phyloP scores from a whole-genome alignment of 1,140 invertebrate species.

The Bombyx mandarina region DNA sequence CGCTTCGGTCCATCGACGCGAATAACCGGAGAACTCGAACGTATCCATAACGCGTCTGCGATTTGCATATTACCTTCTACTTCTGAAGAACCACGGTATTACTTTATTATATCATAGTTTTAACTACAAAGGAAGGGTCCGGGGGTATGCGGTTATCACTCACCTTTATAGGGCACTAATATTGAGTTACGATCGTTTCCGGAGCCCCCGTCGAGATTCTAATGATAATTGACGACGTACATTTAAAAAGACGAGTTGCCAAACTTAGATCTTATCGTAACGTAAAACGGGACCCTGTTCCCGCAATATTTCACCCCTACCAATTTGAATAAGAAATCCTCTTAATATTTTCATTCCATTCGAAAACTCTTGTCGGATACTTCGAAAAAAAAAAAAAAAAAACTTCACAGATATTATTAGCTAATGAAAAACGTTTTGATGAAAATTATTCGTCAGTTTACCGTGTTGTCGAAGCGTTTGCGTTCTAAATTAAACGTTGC shows the following conservation, averaged over 20 bases:
- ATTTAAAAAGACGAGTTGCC: conserved; percentile 43
- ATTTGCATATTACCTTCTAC: too few species aligned
- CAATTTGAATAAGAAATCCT: conserved; percentile 1
- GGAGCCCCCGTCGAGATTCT: conserved; percentile 30
- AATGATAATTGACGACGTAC: conserved; percentile 50
- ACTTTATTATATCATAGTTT: conserved; percentile 18
- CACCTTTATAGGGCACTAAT: conserved; percentile 58
- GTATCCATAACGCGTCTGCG: too few species aligned
- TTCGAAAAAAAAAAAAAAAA: neutral
- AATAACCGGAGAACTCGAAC: too few species aligned
- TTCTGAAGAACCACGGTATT: conserved; percentile 4
- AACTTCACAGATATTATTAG: neutral
- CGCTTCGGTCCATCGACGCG: too few species aligned
- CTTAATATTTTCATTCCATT: neutral
- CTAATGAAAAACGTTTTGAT: conserved; percentile 7
- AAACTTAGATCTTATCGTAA: conserved; percentile 38
- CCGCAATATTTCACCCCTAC: neutral
- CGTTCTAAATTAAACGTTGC: neutral
- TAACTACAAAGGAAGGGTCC: conserved; percentile 19
- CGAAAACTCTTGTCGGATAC: neutral
- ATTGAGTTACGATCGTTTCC: conserved; percentile 44
- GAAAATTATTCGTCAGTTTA: conserved; percentile 1
- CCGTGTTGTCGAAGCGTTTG: too few species aligned
- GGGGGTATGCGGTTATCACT: conserved; percentile 42
- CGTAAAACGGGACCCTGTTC: neutral